Evolutionary conservation across 2,888 invertebrate species (phyloP), one percentile per base, ranked within the genome.

Genomic region (Brachyptera risi): DNA sequence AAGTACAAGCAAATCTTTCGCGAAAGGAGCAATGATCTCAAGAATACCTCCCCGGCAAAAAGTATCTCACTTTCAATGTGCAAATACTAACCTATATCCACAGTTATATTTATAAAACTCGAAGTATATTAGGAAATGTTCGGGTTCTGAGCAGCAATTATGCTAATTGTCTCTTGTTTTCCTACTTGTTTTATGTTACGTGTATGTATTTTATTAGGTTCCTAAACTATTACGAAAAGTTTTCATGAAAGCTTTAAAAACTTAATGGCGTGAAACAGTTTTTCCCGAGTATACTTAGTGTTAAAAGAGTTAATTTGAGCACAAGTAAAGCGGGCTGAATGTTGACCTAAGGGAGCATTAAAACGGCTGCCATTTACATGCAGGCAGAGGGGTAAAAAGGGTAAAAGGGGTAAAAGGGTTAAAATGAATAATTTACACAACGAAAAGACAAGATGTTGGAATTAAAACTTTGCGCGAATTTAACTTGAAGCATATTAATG

Each of bases 341-440:
- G 54, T 54, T 54, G 54, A 54, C 54, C 54, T 54, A 35, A 35
- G 54, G 54, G 54, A 54, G 54, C 21, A 35, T 54, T 54, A 54
- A 54, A 54, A 35, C 54, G 17, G 35, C 19, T 17, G 37, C 37
- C 54, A 37, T 54, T 54, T 54, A 54, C 54, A 54, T 54, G 54
- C n/a, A n/a, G n/a, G n/a, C n/a, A n/a, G n/a, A n/a, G n/a, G 54
- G 37, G 13, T 3, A 47, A 5, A 37, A 31, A 23, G 50, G 50
- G 24, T 51, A 47, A 5, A 37, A 31, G 37, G 50, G 50, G 24
- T 51, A 31, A 17, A 37, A 19, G 35, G 54, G 21, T 50, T 31
- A 17, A 15, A n/a, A n/a, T 15, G 54, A 19, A 37, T 54, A 54
- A 54, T 54, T 54, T 54, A 54, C 37, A 23, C 35, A 7, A 35